Base-by-base conservation (phyloP, 2,113 vertebrate genomes). In the Polypterus senegalus region DNA sequence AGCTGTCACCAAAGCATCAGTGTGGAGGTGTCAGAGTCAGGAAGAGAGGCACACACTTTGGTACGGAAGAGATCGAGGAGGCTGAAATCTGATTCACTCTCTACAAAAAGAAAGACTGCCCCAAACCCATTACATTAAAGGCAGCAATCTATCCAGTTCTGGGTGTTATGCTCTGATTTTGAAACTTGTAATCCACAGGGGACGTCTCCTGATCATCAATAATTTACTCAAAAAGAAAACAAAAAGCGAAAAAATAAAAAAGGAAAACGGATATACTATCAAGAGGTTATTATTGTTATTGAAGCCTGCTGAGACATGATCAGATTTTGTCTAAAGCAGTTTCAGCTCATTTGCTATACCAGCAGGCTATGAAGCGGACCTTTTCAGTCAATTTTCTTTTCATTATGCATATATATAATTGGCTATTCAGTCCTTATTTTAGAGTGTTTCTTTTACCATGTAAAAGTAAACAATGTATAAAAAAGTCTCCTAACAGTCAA, bases 1-100 rank as follows among this genome's bases (percentile, higher is more conserved):
- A 72, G 64, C 74, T 77, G 58, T 78, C 74, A 63, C 9, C 66
- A 64, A 70, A 67, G 69, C 62, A 63, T 83, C 76, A 79, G 70
- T 71, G 72, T 74, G 71, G 69, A 78, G 71, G 74, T 70, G 63
- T 63, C 63, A 53, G 2, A 46, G 65, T 60, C 59, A 73, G 69
- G 76, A 78, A 79, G 64, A 70, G 65, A 60, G 62, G 1, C 46
- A 43, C 59, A 57, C 55, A 8, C 70, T 70, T 75, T 61, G 48
- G 49, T 27, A 47, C 7, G 44, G 27, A 49, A 5, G 6, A 43
- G 11, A 46, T 45, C 3, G 9, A 54, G 57, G 3, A 51, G 63
- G 65, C 27, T 62, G 64, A 55, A 63, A 59, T 58, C 3, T 65
- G 63, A 73, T 71, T n/a, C 45, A 47, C 10, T 9, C 10, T 43